Evolutionary conservation across 2,113 vertebrate species (phyloP), one percentile per base, ranked within the genome.

Genomic region (Marcusenius ussheri): DNA sequence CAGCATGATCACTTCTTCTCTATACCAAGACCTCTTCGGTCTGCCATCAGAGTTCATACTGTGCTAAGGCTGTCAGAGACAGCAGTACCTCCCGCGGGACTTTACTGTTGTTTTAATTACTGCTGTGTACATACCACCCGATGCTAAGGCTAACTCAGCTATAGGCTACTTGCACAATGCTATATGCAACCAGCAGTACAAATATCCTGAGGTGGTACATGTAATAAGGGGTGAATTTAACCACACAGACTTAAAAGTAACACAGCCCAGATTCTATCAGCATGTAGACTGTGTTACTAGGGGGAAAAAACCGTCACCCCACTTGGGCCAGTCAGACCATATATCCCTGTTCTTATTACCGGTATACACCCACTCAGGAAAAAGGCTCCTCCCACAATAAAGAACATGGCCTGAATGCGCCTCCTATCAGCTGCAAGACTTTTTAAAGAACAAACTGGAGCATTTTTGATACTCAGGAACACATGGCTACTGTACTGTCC

Each of bases 371-470:
- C 83, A 24, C 83, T 83, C 80, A 45, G 83, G 24, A 21, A 24
- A 10, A 45, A 10, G 21, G 42, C 13, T n/a, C 42, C 10, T 17
- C 83, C 42, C 39, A 84, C 42, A 15, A 46, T 39, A 49, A 84
- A 47, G 7, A 46, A 84, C 83, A 11, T 45, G 31, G 53, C 35
- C 87, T 62, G 87, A 88, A 42, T 19, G 19, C 0, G 39, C 35
- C 21, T 24, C 31, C 2, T 5, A 8, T 4, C 51, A 88, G 50
- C 46, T 91, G 9, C 49, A 89, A 80, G 80, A 90, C n/a, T 89
- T 91, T 90, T 53, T 13, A 56, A 66, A 24, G 24, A 84, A 50
- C 66, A 46, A 21, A 87, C n/a, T 87, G 86, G 86, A 27, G 31
- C 19, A 35, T 87, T 35, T 47, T 90, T 62, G 56, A 89, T 50